Base-by-base conservation (phyloP, 2,113 vertebrate species). In the Toxotes jaculatrix region DNA sequence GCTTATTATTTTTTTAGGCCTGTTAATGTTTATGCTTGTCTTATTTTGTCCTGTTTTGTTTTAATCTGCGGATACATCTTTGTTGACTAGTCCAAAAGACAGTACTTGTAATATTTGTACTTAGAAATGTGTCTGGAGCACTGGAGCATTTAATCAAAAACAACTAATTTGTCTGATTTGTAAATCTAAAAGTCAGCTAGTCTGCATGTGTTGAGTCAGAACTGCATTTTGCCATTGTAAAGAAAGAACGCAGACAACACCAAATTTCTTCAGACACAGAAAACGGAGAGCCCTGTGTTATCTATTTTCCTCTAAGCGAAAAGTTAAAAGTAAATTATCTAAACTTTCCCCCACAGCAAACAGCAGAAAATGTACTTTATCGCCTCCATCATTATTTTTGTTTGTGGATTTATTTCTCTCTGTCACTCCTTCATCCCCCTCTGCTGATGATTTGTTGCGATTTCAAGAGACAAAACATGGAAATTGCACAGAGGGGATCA, bases 401-500 rank as follows among this genome's bases (percentile, higher is more conserved):
- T 70, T 82, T 79, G 43, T 55, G 64, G 55, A 77, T 83, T 66
- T 76, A 77, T 89, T 87, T 78, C 43, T 78, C 31, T 38, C 42
- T 69, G 65, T 80, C 75, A 70, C 49, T 63, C 55, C 67, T 74
- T 65, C 61, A 47, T 56, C 67, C 73, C 66, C 23, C 34, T 73
- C 76, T 66, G 61, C 66, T 62, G 84, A 84, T 86, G 82, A 85
- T 89, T 84, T 83, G 70, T 57, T 60, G 72, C 13, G 13, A 87
- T 88, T 85, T 80, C 69, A 56, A 73, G 65, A 82, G 81, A 73
- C 77, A 87, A 91, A 89, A 88, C 80, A 79, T 79, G 73, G 69
- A 91, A 89, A 87, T 79, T 77, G 87, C 84, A 88, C 84, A 68
- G 82, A 90, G 87, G 84, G 84, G 84, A 89, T 91, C 80, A 63